Percentiles rank a stretch among this genome's conserved stretches.
phyloP scores from a whole-genome alignment of 2,888 invertebrate species.

The Vandiemenella viatica region DNA sequence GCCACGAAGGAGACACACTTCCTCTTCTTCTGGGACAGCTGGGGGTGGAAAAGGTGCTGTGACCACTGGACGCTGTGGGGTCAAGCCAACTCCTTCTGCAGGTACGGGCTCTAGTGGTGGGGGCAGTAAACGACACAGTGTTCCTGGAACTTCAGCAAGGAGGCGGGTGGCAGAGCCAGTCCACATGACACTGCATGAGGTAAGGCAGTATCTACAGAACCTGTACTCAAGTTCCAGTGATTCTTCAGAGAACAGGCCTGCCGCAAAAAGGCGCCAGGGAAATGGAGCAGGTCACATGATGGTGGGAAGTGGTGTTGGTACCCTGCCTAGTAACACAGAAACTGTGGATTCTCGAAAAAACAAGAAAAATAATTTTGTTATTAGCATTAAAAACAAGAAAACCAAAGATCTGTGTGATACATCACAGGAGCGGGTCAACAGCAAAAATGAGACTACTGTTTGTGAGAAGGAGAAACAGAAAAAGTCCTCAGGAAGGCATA shows the following conservation, averaged over 20 bases:
- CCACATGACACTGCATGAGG: slow-evolving; percentile 73
- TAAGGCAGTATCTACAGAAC: slow-evolving; percentile 67
- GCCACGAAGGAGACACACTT: slow-evolving; percentile 32
- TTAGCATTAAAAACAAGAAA: slow-evolving; percentile 46
- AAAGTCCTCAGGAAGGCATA: slow-evolving; percentile 41
- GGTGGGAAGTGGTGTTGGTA: slow-evolving; percentile 32
- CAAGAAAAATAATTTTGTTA: slow-evolving; percentile 40
- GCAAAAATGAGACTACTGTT: slow-evolving; percentile 14
- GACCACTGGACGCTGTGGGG: neutral
- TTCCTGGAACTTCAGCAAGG: slow-evolving; percentile 44
- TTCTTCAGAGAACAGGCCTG: slow-evolving; percentile 32
- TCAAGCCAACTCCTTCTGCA: slow-evolving; percentile 1
- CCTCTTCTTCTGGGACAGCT: slow-evolving; percentile 30
- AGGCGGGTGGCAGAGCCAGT: slow-evolving; percentile 42
- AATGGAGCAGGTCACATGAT: slow-evolving; percentile 25
- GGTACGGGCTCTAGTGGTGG: slow-evolving; percentile 6
- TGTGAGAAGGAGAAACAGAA: slow-evolving; percentile 35
- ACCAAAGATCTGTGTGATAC: slow-evolving; percentile 26
- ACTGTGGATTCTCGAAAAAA: slow-evolving; percentile 29
- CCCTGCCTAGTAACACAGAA: slow-evolving; percentile 29
- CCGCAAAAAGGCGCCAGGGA: no score
- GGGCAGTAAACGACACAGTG: slow-evolving; percentile 46
- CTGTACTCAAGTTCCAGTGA: slow-evolving; percentile 64
- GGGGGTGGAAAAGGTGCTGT: neutral
- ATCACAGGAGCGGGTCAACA: slow-evolving; percentile 2